phyloP scores from a whole-genome alignment of 2,888 invertebrate genomes.

The Megaustenia siamemsis region DNA sequence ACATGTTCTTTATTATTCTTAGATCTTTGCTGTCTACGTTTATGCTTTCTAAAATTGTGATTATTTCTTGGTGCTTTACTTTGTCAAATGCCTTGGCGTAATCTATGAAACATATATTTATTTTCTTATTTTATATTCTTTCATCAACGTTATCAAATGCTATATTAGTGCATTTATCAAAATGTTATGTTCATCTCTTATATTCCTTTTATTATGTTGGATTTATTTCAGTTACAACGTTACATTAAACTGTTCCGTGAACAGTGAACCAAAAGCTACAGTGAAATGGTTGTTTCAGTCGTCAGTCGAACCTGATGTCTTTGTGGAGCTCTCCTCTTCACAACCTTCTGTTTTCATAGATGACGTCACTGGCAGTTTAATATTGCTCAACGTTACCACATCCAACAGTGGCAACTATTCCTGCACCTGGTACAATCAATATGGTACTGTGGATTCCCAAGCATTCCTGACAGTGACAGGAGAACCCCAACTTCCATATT shows the following conservation, averaged over 20 bases:
- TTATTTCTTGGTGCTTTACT: too few relatives aligned
- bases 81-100: too few relatives aligned
- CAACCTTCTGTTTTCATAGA: constrained; percentile 3
- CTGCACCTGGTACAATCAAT: constrained; percentile 31
- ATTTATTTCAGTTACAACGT: constrained; percentile 38
- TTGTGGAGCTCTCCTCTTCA: background rate
- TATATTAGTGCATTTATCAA: too few relatives aligned
- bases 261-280: constrained; percentile 15
- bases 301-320: background rate
- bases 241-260: constrained; percentile 18
- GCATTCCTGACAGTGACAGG: constrained; percentile 3
- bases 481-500: background rate
- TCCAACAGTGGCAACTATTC: constrained; percentile 6
- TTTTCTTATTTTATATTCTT: too few relatives aligned
- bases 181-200: too few relatives aligned
- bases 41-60: too few relatives aligned
- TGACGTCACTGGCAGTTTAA: background rate
- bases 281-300: constrained; percentile 16
- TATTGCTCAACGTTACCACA: background rate
- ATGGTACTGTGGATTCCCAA: background rate
- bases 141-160: too few relatives aligned
- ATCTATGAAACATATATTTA: too few relatives aligned
- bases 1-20: too few relatives aligned
- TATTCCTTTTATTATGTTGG: too few relatives aligned
- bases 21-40: too few relatives aligned